Evolutionary conservation across 1,140 invertebrate species (phyloP).

Genomic region (Sesamia nonagrioides): DNA sequence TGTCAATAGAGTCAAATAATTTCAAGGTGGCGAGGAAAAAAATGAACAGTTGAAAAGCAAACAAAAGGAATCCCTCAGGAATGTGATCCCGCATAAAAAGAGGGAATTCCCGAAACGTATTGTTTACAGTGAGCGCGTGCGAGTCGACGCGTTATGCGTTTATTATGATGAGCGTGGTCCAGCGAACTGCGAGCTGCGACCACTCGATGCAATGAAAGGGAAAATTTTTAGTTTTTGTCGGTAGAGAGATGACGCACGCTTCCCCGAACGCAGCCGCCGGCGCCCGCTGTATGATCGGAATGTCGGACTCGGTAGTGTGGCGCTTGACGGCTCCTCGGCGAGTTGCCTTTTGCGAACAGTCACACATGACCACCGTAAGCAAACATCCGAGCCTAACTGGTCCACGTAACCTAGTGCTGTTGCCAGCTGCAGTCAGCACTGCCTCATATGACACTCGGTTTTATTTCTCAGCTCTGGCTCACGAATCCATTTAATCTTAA

Average conservation of each 20-base stretch:
- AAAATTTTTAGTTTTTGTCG: slow-evolving; percentile 82
- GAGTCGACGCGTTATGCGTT: slow-evolving; percentile 75
- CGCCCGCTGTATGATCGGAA: slow-evolving; percentile 67
- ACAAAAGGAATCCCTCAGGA: slow-evolving; percentile 86
- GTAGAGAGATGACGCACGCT: slow-evolving; percentile 75
- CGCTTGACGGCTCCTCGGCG: not conserved
- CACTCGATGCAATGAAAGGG: slow-evolving; percentile 82
- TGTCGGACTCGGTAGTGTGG: slow-evolving; percentile 65
- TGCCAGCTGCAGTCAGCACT: not conserved
- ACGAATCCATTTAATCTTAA: not conserved
- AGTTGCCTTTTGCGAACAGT: slow-evolving; percentile 13
- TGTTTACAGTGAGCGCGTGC: slow-evolving; percentile 81
- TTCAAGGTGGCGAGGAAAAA: slow-evolving; percentile 72
- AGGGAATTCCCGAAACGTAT: slow-evolving; percentile 85
- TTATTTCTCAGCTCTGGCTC: not conserved
- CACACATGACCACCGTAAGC: not conserved
- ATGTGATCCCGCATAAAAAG: slow-evolving; percentile 83
- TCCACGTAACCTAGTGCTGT: slow-evolving; percentile 6
- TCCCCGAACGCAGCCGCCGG: slow-evolving; percentile 68
- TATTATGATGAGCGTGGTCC: slow-evolving; percentile 71
- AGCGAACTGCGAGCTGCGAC: slow-evolving; percentile 57
- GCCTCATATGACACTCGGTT: not conserved
- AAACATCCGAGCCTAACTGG: slow-evolving; percentile 23
- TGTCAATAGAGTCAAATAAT: slow-evolving; percentile 68
- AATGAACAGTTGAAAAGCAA: slow-evolving; percentile 78